phyloP scores from a whole-genome alignment of 2,797 vertebrate species.

The Epinephelus awoara region DNA sequence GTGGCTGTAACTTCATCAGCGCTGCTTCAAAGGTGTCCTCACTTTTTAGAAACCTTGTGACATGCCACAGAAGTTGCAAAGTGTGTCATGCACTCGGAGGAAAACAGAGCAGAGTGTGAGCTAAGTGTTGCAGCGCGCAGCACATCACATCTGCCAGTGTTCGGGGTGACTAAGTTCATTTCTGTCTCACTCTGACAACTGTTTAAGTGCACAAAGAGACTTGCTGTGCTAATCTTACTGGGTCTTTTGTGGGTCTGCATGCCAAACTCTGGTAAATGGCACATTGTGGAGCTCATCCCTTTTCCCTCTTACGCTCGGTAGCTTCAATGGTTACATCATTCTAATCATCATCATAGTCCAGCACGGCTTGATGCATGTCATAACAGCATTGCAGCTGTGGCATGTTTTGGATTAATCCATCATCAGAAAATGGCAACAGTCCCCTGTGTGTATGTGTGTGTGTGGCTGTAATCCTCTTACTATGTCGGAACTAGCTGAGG shows the following conservation, averaged over 20 bases:
- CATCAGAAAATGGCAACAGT: constrained; percentile 80
- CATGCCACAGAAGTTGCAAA: constrained; percentile 31
- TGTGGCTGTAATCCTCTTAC: constrained; percentile 81
- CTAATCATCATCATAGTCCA: constrained; percentile 49
- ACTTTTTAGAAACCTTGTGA: constrained; percentile 36
- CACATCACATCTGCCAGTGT: constrained; percentile 69
- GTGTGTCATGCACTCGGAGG: background rate
- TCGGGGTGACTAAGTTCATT: constrained; percentile 76
- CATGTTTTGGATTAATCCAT: constrained; percentile 83
- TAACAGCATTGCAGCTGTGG: constrained; percentile 68
- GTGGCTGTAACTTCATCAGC: constrained; percentile 38
- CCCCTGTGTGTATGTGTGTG: constrained; percentile 45
- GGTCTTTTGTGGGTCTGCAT: constrained; percentile 66
- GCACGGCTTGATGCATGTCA: constrained; percentile 62
- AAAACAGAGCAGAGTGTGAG: constrained; percentile 47
- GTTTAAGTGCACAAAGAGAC: constrained; percentile 78
- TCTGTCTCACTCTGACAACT: constrained; percentile 64
- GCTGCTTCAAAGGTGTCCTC: constrained; percentile 26
- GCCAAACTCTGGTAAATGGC: constrained; percentile 69
- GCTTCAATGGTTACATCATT: constrained; percentile 75
- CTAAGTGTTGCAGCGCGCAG: constrained; percentile 43
- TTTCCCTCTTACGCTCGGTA: constrained; percentile 37
- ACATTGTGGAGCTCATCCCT: constrained; percentile 71
- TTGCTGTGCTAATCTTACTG: constrained; percentile 66
- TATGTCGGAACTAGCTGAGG: constrained; percentile 66